phyloP scores from a whole-genome alignment of 1,140 invertebrate species.

The Nasonia giraulti region DNA sequence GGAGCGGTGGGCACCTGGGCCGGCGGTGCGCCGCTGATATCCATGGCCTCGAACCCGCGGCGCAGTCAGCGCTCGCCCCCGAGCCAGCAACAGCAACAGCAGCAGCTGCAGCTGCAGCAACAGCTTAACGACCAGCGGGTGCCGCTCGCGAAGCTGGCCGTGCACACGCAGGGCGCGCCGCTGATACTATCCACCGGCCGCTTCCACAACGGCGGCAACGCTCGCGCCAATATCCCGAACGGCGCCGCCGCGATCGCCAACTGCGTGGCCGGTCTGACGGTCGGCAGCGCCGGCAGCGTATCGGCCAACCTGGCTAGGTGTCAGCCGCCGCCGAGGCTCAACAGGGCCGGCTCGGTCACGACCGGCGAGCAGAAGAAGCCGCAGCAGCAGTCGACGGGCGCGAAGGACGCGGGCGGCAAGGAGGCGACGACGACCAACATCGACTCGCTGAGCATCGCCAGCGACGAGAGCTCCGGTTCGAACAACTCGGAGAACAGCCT shows the following conservation, averaged over 20 bases:
- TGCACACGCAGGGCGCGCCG: slow-evolving; percentile 85
- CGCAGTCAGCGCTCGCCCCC: slow-evolving; percentile 67
- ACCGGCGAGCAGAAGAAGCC: slow-evolving; percentile 47
- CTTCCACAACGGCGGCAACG: slow-evolving; percentile 62
- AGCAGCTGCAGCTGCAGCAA: slow-evolving; percentile 43
- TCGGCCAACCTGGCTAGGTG: slow-evolving; percentile 47
- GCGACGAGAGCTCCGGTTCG: slow-evolving; percentile 84
- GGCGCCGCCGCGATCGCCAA: slow-evolving; percentile 46
- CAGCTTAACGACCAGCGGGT: slow-evolving; percentile 68
- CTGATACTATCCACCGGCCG: slow-evolving; percentile 80
- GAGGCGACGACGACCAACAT: slow-evolving; percentile 69
- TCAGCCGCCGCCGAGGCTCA: slow-evolving; percentile 21
- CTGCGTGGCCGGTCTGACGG: slow-evolving; percentile 3
- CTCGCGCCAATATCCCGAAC: slow-evolving; percentile 59
- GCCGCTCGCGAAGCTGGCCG: slow-evolving; percentile 80
- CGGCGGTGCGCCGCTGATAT: slow-evolving; percentile 80
- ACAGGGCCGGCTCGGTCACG: neutral
- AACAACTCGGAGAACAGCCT: slow-evolving; percentile 85
- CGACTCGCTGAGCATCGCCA: slow-evolving; percentile 82
- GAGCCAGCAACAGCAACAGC: slow-evolving; percentile 60
- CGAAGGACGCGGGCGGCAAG: slow-evolving; percentile 41
- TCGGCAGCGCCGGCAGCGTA: neutral
- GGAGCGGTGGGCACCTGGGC: slow-evolving; percentile 74
- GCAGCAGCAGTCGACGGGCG: slow-evolving; percentile 45
- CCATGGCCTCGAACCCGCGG: slow-evolving; percentile 71